These are phyloP conservation scores for Lasioglossum oenotherae DNA, from an alignment of 2,888 invertebrate species.

Conservation along the genomic window DNA sequence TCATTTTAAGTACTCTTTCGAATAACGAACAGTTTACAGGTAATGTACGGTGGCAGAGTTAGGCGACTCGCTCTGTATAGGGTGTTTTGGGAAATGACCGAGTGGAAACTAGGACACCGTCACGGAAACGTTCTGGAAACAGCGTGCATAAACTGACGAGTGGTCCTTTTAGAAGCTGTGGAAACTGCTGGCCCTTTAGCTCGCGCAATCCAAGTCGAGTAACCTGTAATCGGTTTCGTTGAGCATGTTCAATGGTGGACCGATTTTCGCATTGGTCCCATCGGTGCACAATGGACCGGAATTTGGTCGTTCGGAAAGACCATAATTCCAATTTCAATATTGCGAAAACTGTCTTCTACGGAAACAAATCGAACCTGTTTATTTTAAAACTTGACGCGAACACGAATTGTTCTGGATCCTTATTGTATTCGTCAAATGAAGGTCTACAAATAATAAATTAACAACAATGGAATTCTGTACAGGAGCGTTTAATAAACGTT, in stretches of 20 bases:
- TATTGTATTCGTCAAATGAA: background rate
- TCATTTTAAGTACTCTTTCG: background rate
- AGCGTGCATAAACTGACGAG: constrained; percentile 2
- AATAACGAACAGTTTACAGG: constrained; percentile 5
- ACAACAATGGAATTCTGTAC: background rate
- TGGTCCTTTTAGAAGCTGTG: constrained; percentile 3
- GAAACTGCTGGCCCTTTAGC: background rate
- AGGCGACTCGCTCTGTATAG: background rate
- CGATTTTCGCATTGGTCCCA: constrained; percentile 1
- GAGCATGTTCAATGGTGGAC: background rate
- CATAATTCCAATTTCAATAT: background rate
- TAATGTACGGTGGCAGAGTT: background rate
- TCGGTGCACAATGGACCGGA: background rate
- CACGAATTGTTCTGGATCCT: background rate
- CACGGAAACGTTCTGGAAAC: background rate
- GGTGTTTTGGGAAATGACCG: constrained; percentile 7
- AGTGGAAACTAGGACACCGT: background rate
- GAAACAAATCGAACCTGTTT: background rate
- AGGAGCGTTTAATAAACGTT: background rate
- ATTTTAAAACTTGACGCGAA: background rate
- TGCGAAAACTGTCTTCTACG: background rate
- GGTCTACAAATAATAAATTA: background rate
- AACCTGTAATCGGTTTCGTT: constrained; percentile 6
- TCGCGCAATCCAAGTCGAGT: background rate
- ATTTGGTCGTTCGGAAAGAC: background rate